These are phyloP conservation scores for Phocides pigmalion DNA, from an alignment of 1,140 invertebrate genomes.

Conservation along the genomic window DNA sequence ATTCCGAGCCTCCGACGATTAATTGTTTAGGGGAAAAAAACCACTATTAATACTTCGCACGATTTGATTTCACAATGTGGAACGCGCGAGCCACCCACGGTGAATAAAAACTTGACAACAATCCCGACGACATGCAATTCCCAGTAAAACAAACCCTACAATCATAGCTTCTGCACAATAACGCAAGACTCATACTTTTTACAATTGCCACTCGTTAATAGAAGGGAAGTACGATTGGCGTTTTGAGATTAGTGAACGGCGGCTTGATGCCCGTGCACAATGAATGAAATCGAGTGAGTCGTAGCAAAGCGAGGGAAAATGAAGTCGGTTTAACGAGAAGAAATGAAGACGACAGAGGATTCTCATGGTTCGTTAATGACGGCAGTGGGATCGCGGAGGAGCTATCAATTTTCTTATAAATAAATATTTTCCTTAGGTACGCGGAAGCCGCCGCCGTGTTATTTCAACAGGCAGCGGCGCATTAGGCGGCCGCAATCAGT, in stretches of 20 bases:
- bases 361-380: constrained; percentile 58
- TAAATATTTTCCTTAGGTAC: constrained; percentile 67
- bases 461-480: constrained; percentile 56
- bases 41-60: constrained; percentile 41
- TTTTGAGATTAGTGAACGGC: constrained; percentile 24
- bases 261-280: constrained; percentile 30
- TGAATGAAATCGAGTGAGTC: constrained; percentile 29
- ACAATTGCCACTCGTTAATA: constrained; percentile 35
- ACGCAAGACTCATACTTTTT: constrained; percentile 33
- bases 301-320: constrained; percentile 17
- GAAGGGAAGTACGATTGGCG: constrained; percentile 10
- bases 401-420: constrained; percentile 71
- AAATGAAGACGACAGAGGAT: constrained; percentile 44
- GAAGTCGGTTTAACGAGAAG: constrained; percentile 17
- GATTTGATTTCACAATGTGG: constrained; percentile 40
- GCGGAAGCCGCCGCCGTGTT: constrained; percentile 69
- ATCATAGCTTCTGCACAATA: constrained; percentile 39
- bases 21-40: constrained; percentile 32
- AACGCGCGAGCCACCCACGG: constrained; percentile 40
- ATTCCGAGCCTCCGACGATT: constrained; percentile 14
- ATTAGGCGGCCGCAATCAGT: constrained; percentile 71
- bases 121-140: constrained; percentile 44
- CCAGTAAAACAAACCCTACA: constrained; percentile 45
- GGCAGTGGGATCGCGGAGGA: constrained; percentile 44
- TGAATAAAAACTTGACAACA: constrained; percentile 46